A percentile compares a stretch with the other conserved stretches of the same genome.
Conservation (phyloP, 2,888 invertebrate genomes). For the Malachius bipustulatus region DNA sequence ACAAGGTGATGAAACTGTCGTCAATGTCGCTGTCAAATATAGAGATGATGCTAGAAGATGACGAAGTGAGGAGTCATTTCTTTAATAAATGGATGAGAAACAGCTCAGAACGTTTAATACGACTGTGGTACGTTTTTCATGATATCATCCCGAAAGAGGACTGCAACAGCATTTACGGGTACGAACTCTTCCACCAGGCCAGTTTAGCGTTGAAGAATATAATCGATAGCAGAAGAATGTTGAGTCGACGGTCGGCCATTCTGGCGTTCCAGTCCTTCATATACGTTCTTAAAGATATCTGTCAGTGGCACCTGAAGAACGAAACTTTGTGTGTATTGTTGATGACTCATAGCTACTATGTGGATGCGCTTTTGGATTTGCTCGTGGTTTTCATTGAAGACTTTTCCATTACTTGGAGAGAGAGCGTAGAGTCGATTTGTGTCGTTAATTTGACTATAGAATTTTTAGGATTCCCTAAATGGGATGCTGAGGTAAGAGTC, state of each 20-base stretch:
- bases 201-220: too few species aligned
- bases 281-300: constrained; percentile 47
- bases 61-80: constrained; percentile 47
- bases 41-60: constrained; percentile 25
- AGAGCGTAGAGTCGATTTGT: constrained; percentile 63
- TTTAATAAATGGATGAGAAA: constrained; percentile 47
- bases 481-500: constrained; percentile 39
- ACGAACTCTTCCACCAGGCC: too few species aligned
- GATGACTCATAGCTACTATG: constrained; percentile 4
- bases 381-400: constrained; percentile 52
- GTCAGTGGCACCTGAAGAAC: constrained; percentile 23
- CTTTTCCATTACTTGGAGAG: constrained; percentile 64
- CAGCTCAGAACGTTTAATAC: constrained; percentile 47
- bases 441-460: constrained; percentile 44
- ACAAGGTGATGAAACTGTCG: too few species aligned
- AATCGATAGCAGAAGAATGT: constrained; percentile 44
- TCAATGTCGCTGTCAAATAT: too few species aligned
- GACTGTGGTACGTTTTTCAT: constrained; percentile 38
- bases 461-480: constrained; percentile 41
- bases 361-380: constrained; percentile 55
- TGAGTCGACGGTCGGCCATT: constrained; percentile 49
- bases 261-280: constrained; percentile 51
- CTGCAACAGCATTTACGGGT: too few species aligned
- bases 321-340: constrained; percentile 10
- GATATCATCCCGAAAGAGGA: too few species aligned